A percentile compares a stretch with the other conserved stretches of the same genome.
phyloP scores from a whole-genome alignment of 2,888 invertebrate species.

The Parelbella ahira region DNA sequence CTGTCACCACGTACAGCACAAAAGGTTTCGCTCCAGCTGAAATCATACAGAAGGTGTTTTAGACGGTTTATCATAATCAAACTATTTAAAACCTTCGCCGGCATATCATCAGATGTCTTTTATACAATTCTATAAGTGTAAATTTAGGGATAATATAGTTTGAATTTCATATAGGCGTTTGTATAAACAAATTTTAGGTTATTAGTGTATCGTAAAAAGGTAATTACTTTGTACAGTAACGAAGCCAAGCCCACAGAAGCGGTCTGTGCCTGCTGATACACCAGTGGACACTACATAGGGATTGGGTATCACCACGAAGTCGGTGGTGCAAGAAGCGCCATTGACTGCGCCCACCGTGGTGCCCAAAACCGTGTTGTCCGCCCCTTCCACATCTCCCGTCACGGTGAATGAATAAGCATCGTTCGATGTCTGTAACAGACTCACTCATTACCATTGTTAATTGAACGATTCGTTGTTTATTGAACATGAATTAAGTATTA shows the following conservation, averaged over 20 bases:
- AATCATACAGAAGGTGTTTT: conserved; percentile 31
- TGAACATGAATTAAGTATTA: no score
- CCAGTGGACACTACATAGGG: conserved; percentile 72
- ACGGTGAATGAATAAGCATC: conserved; percentile 85
- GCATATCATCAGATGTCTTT: no score
- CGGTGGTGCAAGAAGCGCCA: conserved; percentile 83
- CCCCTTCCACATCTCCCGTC: conserved; percentile 84
- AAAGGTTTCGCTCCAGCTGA: conserved; percentile 85
- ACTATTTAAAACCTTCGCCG: no score
- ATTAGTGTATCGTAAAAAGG: no score
- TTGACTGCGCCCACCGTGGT: conserved; percentile 77
- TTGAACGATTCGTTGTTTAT: no score
- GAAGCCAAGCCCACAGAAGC: conserved; percentile 89
- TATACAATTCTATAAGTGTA: no score
- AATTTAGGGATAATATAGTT: no score
- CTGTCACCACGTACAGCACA: conserved; percentile 86
- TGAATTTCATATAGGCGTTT: no score
- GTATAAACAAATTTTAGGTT: no score
- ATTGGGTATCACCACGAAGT: conserved; percentile 88
- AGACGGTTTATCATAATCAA: no score
- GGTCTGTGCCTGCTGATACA: conserved; percentile 75
- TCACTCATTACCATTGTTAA: no score
- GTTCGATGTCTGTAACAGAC: conserved; percentile 46
- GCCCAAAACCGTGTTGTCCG: conserved; percentile 82
- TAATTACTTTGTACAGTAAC: conserved; percentile 83